phyloP scores from a whole-genome alignment of 2,888 invertebrate genomes.

The Tetrapedia diversipes region DNA sequence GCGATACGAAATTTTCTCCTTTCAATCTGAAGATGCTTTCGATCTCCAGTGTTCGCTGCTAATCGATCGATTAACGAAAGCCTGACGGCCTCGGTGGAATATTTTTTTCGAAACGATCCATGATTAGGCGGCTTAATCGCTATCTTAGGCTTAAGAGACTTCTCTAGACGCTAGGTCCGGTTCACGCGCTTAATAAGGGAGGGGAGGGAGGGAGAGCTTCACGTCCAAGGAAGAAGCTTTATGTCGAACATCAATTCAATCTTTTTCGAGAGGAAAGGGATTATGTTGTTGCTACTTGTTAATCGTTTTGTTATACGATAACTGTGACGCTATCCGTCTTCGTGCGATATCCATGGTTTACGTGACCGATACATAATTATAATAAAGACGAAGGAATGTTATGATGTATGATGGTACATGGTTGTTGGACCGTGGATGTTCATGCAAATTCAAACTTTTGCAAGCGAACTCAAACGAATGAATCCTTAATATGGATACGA shows the following conservation, averaged over 20 bases:
- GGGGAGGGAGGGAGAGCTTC: background rate
- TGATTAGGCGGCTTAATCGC: conserved; percentile 20
- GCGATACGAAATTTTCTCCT: background rate
- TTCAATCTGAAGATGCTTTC: conserved; percentile 13
- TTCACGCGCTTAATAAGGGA: conserved; percentile 64
- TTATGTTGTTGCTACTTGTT: background rate
- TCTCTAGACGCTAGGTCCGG: conserved; percentile 68
- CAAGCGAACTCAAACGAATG: no score
- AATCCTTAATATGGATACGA: no score
- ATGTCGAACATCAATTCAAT: conserved; percentile 13
- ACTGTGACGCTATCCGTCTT: background rate
- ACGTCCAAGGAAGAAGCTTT: background rate
- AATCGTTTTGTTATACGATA: background rate
- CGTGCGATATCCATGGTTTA: background rate
- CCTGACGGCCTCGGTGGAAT: background rate
- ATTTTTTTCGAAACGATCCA: conserved; percentile 5
- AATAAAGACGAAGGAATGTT: background rate
- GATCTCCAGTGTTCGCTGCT: background rate
- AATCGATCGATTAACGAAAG: background rate
- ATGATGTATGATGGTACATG: no score
- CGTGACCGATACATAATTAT: background rate
- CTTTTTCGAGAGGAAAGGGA: conserved; percentile 1
- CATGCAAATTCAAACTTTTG: no score
- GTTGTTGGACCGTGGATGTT: no score
- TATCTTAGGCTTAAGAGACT: conserved; percentile 73